Evolutionary conservation across 1,140 invertebrate species (phyloP).

Genomic region (Drosophila fuyamai): DNA sequence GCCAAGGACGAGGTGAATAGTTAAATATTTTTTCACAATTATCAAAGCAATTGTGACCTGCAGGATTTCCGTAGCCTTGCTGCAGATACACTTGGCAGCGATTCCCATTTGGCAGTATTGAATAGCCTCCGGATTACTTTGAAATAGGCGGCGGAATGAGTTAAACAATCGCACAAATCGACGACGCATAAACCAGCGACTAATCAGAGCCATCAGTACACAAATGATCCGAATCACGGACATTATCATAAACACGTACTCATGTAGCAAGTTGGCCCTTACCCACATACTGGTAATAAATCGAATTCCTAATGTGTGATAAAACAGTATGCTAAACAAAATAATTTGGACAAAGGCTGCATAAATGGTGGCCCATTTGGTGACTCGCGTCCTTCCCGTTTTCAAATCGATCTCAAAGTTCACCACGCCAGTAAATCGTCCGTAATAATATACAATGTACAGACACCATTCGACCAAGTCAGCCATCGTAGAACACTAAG

Average conservation of each 20-base stretch:
- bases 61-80: neutral
- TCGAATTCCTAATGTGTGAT: neutral
- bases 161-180: conserved; percentile 17
- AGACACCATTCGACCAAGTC: conserved; percentile 35
- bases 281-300: conserved; percentile 2
- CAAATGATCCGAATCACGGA: conserved; percentile 11
- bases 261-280: conserved; percentile 27
- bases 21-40: neutral
- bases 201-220: conserved; percentile 16
- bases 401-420: conserved; percentile 53
- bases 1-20: neutral
- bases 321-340: neutral
- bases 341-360: conserved; percentile 24
- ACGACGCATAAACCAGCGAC: conserved; percentile 40
- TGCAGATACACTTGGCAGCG: conserved; percentile 10
- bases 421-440: conserved; percentile 23
- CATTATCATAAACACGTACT: conserved; percentile 29
- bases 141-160: conserved; percentile 7
- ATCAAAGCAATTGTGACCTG: conserved; percentile 1
- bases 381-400: conserved; percentile 27
- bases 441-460: conserved; percentile 40
- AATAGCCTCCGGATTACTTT: conserved; percentile 24
- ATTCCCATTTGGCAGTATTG: conserved; percentile 22
- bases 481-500: conserved; percentile 43
- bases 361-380: conserved; percentile 27